Evolutionary conservation across 2,113 vertebrate species (phyloP).

Genomic region (Ochotona princeps): DNA sequence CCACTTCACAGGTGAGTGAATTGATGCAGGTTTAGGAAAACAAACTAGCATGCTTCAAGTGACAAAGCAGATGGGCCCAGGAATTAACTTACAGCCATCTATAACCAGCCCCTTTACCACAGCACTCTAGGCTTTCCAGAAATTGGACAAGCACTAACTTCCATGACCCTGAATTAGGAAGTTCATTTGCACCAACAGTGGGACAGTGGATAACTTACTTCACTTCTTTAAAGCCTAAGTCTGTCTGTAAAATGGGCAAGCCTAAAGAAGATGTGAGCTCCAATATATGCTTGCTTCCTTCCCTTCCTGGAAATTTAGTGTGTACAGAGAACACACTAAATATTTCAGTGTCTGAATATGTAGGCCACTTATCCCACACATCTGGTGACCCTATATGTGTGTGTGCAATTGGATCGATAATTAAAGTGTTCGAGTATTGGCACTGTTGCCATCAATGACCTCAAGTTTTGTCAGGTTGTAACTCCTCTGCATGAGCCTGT

Average conservation of each 20-base stretch:
- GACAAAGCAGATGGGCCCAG: not conserved
- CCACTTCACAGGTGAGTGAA: not conserved
- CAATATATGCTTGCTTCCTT: not conserved
- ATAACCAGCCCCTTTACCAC: no score
- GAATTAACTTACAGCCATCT: not conserved
- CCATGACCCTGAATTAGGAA: not conserved
- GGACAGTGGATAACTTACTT: not conserved
- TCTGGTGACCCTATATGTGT: not conserved
- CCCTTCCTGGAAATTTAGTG: not conserved
- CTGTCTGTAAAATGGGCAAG: not conserved
- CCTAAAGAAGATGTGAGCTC: not conserved
- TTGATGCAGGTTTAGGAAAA: not conserved
- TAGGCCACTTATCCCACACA: not conserved
- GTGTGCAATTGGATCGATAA: not conserved
- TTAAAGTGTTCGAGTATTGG: not conserved
- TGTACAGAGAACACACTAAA: not conserved
- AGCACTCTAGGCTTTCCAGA: not conserved
- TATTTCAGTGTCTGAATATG: not conserved
- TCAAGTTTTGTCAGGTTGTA: not conserved
- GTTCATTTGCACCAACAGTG: not conserved
- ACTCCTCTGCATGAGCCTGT: not conserved
- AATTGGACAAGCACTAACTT: not conserved
- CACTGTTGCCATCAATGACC: not conserved
- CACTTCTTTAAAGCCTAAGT: not conserved
- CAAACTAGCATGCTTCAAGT: not conserved